These are phyloP conservation scores for Petrolisthes manimaculis DNA, from an alignment of 2,888 invertebrate genomes.

Conservation along the genomic window DNA sequence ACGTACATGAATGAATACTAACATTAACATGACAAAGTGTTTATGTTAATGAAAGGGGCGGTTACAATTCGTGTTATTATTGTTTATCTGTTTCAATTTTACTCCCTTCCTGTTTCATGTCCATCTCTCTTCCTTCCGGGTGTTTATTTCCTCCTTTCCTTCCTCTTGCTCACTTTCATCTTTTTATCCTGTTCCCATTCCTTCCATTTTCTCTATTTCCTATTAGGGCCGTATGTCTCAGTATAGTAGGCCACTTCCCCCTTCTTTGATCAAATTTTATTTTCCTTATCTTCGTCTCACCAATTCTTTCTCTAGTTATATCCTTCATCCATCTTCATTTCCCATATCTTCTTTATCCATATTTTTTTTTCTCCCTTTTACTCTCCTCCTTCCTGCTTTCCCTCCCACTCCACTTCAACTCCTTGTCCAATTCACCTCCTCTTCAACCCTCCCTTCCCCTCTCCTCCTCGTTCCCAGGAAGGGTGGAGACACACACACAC, in stretches of 20 bases:
- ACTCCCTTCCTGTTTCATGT: too few relatives aligned
- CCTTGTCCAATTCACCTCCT: background rate
- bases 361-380: background rate
- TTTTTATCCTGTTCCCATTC: background rate
- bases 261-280: background rate
- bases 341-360: background rate
- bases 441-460: background rate
- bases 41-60: too few relatives aligned
- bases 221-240: too few relatives aligned
- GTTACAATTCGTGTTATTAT: too few relatives aligned
- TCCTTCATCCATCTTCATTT: background rate
- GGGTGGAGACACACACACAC: background rate
- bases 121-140: too few relatives aligned
- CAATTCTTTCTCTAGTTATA: background rate
- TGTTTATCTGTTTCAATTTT: too few relatives aligned
- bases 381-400: background rate
- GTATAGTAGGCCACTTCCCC: too few relatives aligned
- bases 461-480: background rate
- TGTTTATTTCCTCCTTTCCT: background rate
- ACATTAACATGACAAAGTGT: too few relatives aligned
- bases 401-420: background rate
- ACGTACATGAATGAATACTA: too few relatives aligned
- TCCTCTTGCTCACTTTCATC: background rate
- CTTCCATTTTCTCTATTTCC: constrained; percentile 7
- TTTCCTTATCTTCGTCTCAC: background rate